These are phyloP conservation scores for Microtus pennsylvanicus DNA, from an alignment of 2,113 vertebrate genomes.

Conservation along the genomic window DNA sequence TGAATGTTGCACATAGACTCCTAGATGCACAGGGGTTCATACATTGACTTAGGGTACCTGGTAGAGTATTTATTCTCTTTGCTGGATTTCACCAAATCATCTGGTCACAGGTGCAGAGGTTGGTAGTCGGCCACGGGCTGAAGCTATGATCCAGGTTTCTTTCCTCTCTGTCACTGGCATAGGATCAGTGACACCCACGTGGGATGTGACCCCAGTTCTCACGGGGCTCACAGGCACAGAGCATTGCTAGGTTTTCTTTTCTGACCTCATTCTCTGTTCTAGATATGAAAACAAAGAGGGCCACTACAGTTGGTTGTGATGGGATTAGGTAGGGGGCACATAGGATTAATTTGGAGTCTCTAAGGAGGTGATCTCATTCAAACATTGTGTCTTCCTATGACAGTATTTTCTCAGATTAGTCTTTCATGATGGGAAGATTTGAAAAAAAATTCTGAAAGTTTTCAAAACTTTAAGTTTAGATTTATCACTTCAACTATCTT, in stretches of 20 bases:
- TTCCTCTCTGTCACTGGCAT: neutral
- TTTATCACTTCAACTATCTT: neutral
- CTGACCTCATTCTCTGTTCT: neutral
- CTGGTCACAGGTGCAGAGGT: accelerated
- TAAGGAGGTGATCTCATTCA: conserved; percentile 36
- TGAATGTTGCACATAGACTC: neutral
- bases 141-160: neutral
- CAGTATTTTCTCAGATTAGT: conserved; percentile 12
- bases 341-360: conserved; percentile 8
- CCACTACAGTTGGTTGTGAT: neutral
- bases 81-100: neutral
- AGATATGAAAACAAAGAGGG: conserved; percentile 22
- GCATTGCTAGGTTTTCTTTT: neutral
- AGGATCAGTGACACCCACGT: neutral
- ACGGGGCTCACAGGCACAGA: neutral
- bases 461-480: conserved; percentile 14
- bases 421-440: neutral
- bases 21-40: neutral
- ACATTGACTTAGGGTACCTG: neutral
- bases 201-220: neutral
- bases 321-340: neutral
- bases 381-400: conserved; percentile 44
- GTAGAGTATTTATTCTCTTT: neutral
- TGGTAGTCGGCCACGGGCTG: neutral
- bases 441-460: conserved; percentile 10